phyloP scores from a whole-genome alignment of 35 echinoderm and acorn worm genomes.

The Chiridota heheva region DNA sequence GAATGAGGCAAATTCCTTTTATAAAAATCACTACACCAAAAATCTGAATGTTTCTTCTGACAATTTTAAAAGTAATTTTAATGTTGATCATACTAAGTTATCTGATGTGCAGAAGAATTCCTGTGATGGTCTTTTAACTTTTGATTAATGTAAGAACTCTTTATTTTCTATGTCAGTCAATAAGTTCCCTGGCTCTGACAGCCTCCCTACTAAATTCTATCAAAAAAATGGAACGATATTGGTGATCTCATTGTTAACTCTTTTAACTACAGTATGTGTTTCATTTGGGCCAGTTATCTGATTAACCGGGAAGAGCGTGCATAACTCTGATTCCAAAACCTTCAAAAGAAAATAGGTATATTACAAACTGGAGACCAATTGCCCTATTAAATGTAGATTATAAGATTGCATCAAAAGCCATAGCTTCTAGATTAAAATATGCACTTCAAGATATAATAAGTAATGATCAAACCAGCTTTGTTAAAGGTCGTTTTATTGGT shows the following conservation, averaged over 20 bases:
- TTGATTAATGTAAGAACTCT: neutral
- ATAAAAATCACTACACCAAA: neutral
- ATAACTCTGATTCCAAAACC: slow-evolving; percentile 49
- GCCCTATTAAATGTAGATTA: slow-evolving; percentile 43
- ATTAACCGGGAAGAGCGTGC: slow-evolving; percentile 8
- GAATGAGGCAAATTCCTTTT: neutral
- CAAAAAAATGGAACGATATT: slow-evolving; percentile 57
- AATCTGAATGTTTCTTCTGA: neutral
- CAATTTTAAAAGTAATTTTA: neutral
- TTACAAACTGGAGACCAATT: slow-evolving; percentile 54
- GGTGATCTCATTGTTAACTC: neutral
- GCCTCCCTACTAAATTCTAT: slow-evolving; percentile 50
- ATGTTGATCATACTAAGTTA: neutral
- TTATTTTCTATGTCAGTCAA: slow-evolving; percentile 10
- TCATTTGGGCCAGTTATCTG: neutral
- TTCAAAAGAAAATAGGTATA: slow-evolving; percentile 16
- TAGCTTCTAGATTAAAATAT: slow-evolving; percentile 21
- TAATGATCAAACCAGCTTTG: slow-evolving; percentile 51
- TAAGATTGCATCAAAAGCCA: slow-evolving; percentile 25
- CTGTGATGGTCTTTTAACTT: neutral
- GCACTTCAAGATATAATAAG: slow-evolving; percentile 19
- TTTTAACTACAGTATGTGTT: slow-evolving; percentile 28
- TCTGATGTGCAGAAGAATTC: neutral
- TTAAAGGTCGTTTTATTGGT: slow-evolving; percentile 33
- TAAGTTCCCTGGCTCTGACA: slow-evolving; percentile 43